phyloP scores from a whole-genome alignment of 2,113 vertebrate genomes.

The Oncorhynchus nerka region DNA sequence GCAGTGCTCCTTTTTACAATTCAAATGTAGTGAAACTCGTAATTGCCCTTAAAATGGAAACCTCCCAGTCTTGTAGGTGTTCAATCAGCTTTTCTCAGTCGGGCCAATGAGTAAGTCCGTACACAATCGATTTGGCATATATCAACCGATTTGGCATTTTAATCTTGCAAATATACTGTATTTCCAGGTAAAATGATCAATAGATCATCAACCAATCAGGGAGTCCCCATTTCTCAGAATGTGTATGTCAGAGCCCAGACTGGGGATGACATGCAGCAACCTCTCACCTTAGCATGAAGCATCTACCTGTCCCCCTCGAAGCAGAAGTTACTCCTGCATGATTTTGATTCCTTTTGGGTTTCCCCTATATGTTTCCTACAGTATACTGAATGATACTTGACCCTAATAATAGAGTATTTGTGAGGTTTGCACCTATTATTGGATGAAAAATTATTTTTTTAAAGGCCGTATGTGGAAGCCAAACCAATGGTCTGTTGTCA shows the following conservation, averaged over 20 bases:
- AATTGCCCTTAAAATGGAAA: no score
- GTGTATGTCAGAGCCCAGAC: neutral
- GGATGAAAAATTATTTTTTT: neutral
- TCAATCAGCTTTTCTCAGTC: neutral
- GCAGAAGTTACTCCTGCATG: neutral
- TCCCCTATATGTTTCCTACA: neutral
- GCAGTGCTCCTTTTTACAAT: no score
- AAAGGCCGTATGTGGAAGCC: neutral
- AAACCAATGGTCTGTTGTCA: conserved; percentile 5
- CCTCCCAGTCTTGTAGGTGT: no score
- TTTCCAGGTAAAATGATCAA: neutral
- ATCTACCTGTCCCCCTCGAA: neutral
- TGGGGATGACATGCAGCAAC: neutral
- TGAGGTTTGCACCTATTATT: conserved; percentile 4
- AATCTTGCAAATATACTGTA: neutral
- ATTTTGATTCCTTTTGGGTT: neutral
- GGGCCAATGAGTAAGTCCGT: no score
- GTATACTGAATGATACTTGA: neutral
- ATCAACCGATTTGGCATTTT: neutral
- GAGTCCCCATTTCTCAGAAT: neutral
- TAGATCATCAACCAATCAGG: no score
- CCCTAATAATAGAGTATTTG: neutral
- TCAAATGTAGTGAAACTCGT: no score
- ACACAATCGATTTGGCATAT: no score
- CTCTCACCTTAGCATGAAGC: neutral